Conservation (phyloP, 2,113 vertebrate genomes). For the Phylloscopus whistleri region DNA sequence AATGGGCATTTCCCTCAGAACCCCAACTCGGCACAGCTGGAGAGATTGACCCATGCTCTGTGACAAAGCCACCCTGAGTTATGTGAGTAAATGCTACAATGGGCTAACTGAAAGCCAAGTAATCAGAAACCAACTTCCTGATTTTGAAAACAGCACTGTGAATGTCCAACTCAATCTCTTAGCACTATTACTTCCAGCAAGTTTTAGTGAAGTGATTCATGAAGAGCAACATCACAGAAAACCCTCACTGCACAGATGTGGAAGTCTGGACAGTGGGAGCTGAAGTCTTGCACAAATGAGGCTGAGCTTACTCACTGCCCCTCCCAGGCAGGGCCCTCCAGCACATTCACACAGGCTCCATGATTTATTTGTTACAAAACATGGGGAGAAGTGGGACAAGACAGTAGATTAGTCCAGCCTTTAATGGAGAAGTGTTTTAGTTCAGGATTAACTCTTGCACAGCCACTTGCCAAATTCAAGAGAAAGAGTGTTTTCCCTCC, state of each 20-base stretch:
- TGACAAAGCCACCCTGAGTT: neutral
- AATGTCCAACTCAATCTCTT: neutral
- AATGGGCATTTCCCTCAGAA: neutral
- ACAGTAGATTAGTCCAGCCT: neutral
- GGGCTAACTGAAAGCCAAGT: neutral
- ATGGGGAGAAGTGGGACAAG: neutral
- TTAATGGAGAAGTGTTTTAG: neutral
- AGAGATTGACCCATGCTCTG: neutral
- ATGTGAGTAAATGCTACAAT: neutral
- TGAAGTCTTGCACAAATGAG: neutral
- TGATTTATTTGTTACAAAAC: neutral
- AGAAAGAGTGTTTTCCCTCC: neutral
- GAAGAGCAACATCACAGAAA: neutral
- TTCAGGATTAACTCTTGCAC: neutral
- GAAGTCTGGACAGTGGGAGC: accelerated
- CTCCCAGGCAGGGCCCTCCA: neutral
- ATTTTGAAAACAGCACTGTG: neutral
- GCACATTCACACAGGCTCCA: too few species aligned
- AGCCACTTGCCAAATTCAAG: neutral
- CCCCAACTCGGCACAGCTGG: neutral
- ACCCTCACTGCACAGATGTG: neutral
- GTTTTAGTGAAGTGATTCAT: neutral
- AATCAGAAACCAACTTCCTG: neutral
- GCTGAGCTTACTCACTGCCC: neutral
- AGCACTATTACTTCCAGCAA: neutral